phyloP scores from a whole-genome alignment of 2,113 vertebrate species.

The Argyrosomus japonicus region DNA sequence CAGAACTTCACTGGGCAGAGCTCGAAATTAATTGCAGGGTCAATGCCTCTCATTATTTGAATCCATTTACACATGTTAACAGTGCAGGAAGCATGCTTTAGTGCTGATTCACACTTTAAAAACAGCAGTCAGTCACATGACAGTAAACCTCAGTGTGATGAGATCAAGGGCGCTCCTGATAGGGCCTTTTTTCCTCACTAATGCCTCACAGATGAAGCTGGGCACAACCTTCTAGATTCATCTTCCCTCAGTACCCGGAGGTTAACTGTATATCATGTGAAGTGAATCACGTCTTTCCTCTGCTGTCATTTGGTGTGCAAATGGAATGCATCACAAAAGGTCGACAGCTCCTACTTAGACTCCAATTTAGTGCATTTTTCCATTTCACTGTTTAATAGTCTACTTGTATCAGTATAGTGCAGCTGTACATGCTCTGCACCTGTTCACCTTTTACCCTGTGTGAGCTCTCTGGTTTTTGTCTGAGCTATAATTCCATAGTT shows the following conservation, averaged over 20 bases:
- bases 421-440: neutral
- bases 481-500: neutral
- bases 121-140: neutral
- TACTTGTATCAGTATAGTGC: neutral
- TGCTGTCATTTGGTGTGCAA: neutral
- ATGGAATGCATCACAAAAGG: slow-evolving; percentile 4
- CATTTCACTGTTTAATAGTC: too few species aligned
- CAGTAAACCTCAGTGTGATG: neutral
- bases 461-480: neutral
- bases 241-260: neutral
- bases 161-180: slow-evolving; percentile 48
- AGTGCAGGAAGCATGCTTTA: neutral
- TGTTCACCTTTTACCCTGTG: neutral
- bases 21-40: neutral
- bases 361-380: neutral
- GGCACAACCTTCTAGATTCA: slow-evolving; percentile 8
- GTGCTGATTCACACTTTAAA: neutral
- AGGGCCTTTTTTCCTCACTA: neutral
- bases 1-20: neutral
- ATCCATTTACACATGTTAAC: neutral
- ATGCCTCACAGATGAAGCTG: slow-evolving; percentile 54
- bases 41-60: neutral
- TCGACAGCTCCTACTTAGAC: neutral
- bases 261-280: slow-evolving; percentile 7
- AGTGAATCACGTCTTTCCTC: slow-evolving; percentile 22